Percentiles rank a stretch among this genome's conserved stretches.
Evolutionary conservation across 2,888 invertebrate genomes (phyloP).

Genomic region (Drosophila anomelani): DNA sequence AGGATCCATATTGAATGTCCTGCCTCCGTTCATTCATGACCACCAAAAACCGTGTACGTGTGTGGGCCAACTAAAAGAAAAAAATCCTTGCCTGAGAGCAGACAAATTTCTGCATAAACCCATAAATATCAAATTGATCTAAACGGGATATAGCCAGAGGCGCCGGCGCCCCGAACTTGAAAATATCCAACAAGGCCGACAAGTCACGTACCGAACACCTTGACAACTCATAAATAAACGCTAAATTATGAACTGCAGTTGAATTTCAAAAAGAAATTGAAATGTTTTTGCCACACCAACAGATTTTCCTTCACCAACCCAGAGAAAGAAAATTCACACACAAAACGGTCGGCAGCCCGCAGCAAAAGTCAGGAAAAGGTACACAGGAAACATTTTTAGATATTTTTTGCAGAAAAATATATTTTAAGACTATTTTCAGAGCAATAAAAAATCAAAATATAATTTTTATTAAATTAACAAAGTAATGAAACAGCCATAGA

Average conservation of each 20-base stretch:
- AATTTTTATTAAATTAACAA: not conserved
- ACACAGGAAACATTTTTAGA: constrained; percentile 7
- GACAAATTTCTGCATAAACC: constrained; percentile 82
- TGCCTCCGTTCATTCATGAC: constrained; percentile 36
- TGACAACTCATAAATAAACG: constrained; percentile 83
- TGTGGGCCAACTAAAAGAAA: constrained; percentile 46
- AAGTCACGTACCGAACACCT: constrained; percentile 63
- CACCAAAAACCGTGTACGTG: constrained; percentile 25
- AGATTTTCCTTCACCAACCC: constrained; percentile 49
- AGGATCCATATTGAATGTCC: constrained; percentile 71
- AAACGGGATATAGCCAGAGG: constrained; percentile 59
- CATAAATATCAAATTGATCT: constrained; percentile 81
- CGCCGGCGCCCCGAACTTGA: constrained; percentile 78
- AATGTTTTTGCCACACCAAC: constrained; percentile 66
- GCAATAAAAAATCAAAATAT: too few species aligned
- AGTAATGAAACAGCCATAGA: too few species aligned
- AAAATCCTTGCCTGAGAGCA: constrained; percentile 53
- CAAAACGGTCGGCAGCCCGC: constrained; percentile 26
- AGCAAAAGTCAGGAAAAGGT: constrained; percentile 18
- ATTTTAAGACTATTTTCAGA: too few species aligned
- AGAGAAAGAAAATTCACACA: constrained; percentile 22
- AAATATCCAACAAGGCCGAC: constrained; percentile 45
- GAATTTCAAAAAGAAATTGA: constrained; percentile 55
- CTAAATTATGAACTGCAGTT: constrained; percentile 77
- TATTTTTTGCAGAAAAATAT: not conserved